Evolutionary conservation across 2,888 invertebrate genomes (phyloP).

Genomic region (Drosophila borealis): DNA sequence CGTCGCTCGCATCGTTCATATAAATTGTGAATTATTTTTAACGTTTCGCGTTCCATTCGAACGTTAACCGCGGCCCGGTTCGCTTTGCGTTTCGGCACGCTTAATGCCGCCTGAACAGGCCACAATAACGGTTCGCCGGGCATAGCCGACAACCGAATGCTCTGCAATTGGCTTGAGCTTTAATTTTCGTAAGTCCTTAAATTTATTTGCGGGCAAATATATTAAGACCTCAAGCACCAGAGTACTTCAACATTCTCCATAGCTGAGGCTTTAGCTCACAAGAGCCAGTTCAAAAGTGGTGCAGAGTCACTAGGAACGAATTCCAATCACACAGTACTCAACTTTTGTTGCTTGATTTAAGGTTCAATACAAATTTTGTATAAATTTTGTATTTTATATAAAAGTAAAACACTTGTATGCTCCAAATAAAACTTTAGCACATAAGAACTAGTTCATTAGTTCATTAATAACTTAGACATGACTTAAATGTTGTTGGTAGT

Average conservation of each 20-base stretch:
- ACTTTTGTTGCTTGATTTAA: too few species aligned
- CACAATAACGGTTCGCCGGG: constrained; percentile 11
- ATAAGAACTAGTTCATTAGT: background rate
- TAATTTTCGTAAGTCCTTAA: too few species aligned
- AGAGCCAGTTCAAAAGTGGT: background rate
- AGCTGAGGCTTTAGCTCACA: background rate
- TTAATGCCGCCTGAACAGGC: constrained; percentile 55
- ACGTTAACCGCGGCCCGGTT: constrained; percentile 37
- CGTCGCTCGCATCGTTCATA: constrained; percentile 35
- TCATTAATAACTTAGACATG: background rate
- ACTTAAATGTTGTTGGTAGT: too few species aligned
- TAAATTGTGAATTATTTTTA: constrained; percentile 67
- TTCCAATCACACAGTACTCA: too few species aligned
- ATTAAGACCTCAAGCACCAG: too few species aligned
- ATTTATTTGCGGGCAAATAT: too few species aligned
- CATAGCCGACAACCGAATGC: constrained; percentile 19
- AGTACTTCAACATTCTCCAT: background rate
- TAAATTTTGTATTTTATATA: too few species aligned
- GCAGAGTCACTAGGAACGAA: background rate
- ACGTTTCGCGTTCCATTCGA: constrained; percentile 47
- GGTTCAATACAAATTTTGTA: too few species aligned
- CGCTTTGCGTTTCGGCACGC: constrained; percentile 46
- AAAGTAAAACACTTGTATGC: too few species aligned
- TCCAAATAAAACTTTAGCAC: background rate
- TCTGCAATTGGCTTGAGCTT: background rate